These are phyloP conservation scores for Excalfactoria chinensis DNA, from an alignment of 2,113 vertebrate species.

Conservation along the genomic window DNA sequence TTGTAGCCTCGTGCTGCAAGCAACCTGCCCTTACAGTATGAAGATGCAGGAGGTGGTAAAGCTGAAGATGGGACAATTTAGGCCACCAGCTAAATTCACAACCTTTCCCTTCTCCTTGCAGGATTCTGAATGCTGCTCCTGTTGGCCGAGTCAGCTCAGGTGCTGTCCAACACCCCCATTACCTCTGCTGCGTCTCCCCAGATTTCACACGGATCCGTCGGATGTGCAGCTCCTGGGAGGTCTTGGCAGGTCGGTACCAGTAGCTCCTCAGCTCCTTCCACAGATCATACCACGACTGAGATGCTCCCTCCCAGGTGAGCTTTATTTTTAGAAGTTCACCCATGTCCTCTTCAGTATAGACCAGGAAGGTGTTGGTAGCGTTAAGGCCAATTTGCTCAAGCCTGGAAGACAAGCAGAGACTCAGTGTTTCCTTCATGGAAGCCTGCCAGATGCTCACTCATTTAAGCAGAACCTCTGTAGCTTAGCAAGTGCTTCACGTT, in stretches of 20 bases:
- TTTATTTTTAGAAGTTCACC: conserved; percentile 90
- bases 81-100: background rate
- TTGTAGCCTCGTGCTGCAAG: background rate
- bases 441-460: background rate
- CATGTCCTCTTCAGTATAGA: conserved; percentile 93
- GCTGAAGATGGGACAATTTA: background rate
- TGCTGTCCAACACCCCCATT: background rate
- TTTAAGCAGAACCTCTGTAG: background rate
- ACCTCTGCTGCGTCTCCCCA: conserved; percentile 94
- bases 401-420: conserved; percentile 52
- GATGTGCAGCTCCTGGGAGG: conserved; percentile 80
- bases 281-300: conserved; percentile 81
- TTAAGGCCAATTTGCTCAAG: conserved; percentile 84
- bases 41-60: background rate
- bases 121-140: background rate
- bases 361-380: conserved; percentile 92
- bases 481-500: background rate
- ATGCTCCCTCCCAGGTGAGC: conserved; percentile 87
- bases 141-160: accelerated
- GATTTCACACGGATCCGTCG: conserved; percentile 92
- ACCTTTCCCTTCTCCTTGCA: accelerated
- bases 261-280: conserved; percentile 82
- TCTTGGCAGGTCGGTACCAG: conserved; percentile 53
- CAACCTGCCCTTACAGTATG: accelerated
- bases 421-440: background rate